Percentiles rank a stretch among this genome's conserved stretches.
These are phyloP conservation scores for Cistogaster globosa DNA, from an alignment of 2,888 invertebrate genomes.

Conservation along the genomic window DNA sequence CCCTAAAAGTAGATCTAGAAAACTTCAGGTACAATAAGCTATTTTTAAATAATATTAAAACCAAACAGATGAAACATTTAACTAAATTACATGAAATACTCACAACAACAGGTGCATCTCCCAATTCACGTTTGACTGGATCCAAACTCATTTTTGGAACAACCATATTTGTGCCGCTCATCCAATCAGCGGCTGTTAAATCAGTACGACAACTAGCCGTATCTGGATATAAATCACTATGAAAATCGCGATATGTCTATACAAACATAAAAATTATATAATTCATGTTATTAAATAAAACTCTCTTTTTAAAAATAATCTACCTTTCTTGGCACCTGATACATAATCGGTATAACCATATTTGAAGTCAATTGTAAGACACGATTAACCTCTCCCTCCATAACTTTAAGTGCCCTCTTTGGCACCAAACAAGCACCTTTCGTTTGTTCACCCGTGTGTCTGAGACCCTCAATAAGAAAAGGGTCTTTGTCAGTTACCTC, in stretches of 20 bases:
- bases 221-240: slow-evolving; percentile 96
- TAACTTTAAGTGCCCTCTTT: slow-evolving; percentile 95
- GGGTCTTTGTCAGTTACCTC: slow-evolving; percentile 95
- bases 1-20: too few species aligned
- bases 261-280: slow-evolving; percentile 2
- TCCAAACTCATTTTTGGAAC: slow-evolving; percentile 92
- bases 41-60: too few species aligned
- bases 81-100: slow-evolving; percentile 76
- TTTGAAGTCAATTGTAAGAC: slow-evolving; percentile 93
- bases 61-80: too few species aligned
- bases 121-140: slow-evolving; percentile 88
- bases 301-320: not conserved
- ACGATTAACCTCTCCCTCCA: slow-evolving; percentile 98
- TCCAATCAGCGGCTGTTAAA: slow-evolving; percentile 92
- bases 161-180: slow-evolving; percentile 89
- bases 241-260: slow-evolving; percentile 96
- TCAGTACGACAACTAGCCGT: slow-evolving; percentile 92
- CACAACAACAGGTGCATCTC: slow-evolving; percentile 86
- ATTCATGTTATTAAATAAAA: not conserved
- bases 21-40: too few species aligned
- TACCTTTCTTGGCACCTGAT: slow-evolving; percentile 96
- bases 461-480: slow-evolving; percentile 92
- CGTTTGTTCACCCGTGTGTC: slow-evolving; percentile 96
- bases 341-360: slow-evolving; percentile 95
- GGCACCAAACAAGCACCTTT: slow-evolving; percentile 97